phyloP scores from a whole-genome alignment of 2,113 vertebrate species.

The Pseudois nayaur region DNA sequence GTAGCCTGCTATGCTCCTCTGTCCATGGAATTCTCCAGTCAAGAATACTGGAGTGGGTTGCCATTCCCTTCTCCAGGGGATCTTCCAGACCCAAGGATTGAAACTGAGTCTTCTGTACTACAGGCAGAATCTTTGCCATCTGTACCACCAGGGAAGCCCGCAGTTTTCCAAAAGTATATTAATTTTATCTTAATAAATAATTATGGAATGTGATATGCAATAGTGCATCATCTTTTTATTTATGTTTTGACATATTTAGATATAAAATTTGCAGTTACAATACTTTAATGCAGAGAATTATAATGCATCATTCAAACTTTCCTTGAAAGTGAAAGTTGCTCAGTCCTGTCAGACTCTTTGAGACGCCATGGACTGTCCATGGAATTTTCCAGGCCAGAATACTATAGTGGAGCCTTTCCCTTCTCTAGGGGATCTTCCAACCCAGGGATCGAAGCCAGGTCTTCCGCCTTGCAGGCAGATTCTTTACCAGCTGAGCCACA shows the following conservation, averaged over 20 bases:
- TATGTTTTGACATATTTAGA: background rate
- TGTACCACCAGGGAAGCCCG: background rate
- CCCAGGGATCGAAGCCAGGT: background rate
- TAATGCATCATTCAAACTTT: background rate
- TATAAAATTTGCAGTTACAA: background rate
- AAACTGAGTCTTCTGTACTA: background rate
- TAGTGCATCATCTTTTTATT: background rate
- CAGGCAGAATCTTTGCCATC: background rate
- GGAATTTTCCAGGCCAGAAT: background rate
- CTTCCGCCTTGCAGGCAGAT: background rate
- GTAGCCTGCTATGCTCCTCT: background rate
- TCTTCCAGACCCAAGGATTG: background rate
- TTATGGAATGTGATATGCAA: background rate
- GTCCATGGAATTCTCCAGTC: background rate
- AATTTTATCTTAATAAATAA: background rate
- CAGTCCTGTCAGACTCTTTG: background rate
- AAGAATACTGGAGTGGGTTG: background rate
- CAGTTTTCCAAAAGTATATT: background rate
- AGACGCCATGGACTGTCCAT: background rate
- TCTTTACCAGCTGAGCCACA: background rate
- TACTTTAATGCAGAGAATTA: background rate
- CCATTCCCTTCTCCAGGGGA: background rate
- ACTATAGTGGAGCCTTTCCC: background rate
- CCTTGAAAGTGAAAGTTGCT: background rate
- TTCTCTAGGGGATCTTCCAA: background rate